Conservation (phyloP, 2,888 invertebrate species). For the Hirtodrosophila trivittata region DNA sequence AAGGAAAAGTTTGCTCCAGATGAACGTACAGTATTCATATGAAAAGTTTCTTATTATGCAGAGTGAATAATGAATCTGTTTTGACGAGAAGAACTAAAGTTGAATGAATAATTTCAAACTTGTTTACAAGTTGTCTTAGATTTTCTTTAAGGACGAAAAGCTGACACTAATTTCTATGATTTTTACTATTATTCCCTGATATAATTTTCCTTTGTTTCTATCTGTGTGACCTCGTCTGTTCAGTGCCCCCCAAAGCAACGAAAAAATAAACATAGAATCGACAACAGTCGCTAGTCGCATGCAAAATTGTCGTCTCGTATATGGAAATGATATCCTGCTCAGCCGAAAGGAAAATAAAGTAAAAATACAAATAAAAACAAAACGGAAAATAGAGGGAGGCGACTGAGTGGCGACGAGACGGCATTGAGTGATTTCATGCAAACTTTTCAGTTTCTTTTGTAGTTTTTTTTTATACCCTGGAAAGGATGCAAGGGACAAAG, state of each 20-base stretch:
- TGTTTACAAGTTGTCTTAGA: no score
- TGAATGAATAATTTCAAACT: no score
- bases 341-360: conserved; percentile 29
- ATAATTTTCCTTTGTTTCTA: conserved; percentile 28
- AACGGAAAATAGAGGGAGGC: conserved; percentile 28
- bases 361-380: conserved; percentile 39
- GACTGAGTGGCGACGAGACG: conserved; percentile 75
- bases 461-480: conserved; percentile 38
- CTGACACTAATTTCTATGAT: no score
- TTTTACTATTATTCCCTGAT: no score
- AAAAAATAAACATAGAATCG: conserved; percentile 38
- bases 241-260: not conserved
- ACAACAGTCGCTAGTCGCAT: conserved; percentile 46
- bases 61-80: no score
- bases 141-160: no score
- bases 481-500: conserved; percentile 1
- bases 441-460: conserved; percentile 32
- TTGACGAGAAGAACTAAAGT: no score
- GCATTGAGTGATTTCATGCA: conserved; percentile 60
- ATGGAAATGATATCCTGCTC: conserved; percentile 79
- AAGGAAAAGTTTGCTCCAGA: no score
- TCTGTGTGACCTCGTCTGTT: conserved; percentile 27
- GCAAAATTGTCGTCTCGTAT: conserved; percentile 58
- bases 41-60: no score
- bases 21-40: no score